phyloP scores from a whole-genome alignment of 2,797 vertebrate genomes.

The Eulemur mongoz region DNA sequence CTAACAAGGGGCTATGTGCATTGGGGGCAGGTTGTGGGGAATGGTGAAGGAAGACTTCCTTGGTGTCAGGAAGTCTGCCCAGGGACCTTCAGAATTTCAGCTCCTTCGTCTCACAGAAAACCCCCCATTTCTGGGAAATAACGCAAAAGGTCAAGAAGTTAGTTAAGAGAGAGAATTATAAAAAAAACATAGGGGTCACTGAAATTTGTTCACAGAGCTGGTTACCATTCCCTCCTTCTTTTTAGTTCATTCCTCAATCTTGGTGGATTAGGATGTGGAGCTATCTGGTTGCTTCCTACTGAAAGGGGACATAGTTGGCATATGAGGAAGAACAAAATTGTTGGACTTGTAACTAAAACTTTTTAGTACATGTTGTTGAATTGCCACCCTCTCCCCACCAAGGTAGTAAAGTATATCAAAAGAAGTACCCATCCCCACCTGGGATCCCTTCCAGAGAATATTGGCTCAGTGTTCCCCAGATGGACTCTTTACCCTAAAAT shows the following conservation, averaged over 20 bases:
- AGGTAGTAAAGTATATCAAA: background rate
- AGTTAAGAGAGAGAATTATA: background rate
- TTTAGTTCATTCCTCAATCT: background rate
- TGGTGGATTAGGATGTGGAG: background rate
- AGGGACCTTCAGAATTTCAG: background rate
- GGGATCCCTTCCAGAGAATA: background rate
- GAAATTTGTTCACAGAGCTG: background rate
- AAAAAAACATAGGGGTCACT: background rate
- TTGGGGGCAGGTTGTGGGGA: background rate
- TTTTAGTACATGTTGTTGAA: background rate
- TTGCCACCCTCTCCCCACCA: background rate
- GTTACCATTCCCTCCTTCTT: background rate
- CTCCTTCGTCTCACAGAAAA: background rate
- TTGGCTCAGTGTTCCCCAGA: background rate
- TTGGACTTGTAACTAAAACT: background rate
- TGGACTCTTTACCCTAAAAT: background rate
- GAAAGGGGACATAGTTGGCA: background rate
- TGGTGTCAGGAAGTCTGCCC: background rate
- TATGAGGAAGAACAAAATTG: background rate
- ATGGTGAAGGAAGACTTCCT: background rate
- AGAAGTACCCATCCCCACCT: background rate
- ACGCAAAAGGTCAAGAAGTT: background rate
- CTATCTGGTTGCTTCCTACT: background rate
- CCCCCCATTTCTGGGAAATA: background rate
- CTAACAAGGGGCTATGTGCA: background rate